These are phyloP conservation scores for Xenopus borealis DNA, from an alignment of 2,113 vertebrate genomes.

Conservation along the genomic window DNA sequence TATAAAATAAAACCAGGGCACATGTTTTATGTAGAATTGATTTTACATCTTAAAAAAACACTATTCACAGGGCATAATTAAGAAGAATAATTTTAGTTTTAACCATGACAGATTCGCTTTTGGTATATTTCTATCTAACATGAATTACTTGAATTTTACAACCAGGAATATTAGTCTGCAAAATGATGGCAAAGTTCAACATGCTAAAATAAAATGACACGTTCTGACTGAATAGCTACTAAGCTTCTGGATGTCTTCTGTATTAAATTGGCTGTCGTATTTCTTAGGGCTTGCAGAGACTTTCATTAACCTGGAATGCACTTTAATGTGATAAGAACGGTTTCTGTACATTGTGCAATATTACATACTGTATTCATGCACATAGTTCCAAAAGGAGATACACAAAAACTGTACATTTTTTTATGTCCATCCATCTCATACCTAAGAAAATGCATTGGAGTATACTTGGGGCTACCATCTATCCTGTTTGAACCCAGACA, in stretches of 20 bases:
- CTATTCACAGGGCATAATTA: conserved; percentile 32
- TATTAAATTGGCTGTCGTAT: conserved; percentile 4
- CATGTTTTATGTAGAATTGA: conserved; percentile 39
- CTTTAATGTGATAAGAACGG: no score
- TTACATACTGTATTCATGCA: neutral
- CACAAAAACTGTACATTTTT: no score
- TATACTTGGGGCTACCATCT: no score
- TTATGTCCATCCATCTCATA: no score
- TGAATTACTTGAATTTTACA: conserved; percentile 52
- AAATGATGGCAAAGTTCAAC: conserved; percentile 30
- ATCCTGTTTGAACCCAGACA: no score
- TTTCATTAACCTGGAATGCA: neutral
- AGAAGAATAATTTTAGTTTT: conserved; percentile 29
- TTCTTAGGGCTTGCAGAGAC: neutral
- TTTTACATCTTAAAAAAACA: conserved; percentile 38
- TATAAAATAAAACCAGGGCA: conserved; percentile 7
- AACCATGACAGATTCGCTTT: conserved; percentile 32
- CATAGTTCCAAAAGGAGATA: no score
- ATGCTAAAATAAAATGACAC: neutral
- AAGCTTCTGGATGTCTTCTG: conserved; percentile 7
- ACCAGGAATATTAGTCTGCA: conserved; percentile 27
- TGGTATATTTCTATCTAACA: conserved; percentile 50
- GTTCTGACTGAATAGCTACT: conserved; percentile 16
- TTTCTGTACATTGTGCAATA: neutral
- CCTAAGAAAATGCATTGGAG: no score